Conservation (phyloP, 1,140 invertebrate genomes). For the Whitmania pigra region DNA sequence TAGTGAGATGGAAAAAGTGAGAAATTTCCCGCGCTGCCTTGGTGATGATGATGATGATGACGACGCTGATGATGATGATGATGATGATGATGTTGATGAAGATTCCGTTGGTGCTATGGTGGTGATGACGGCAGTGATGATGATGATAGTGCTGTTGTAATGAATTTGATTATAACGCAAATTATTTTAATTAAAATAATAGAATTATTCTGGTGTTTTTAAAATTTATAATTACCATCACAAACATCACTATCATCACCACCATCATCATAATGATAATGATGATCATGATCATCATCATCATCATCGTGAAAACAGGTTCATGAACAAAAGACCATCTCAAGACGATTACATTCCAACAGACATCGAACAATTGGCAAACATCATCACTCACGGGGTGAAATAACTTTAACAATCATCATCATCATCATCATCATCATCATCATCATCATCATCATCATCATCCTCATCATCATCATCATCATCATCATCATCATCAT, state of each 20-base stretch:
- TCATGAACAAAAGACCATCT: slow-evolving; percentile 54
- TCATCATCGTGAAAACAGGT: slow-evolving; percentile 37
- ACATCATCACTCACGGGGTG: slow-evolving; percentile 74
- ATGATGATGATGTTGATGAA: not conserved
- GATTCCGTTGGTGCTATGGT: too few species aligned
- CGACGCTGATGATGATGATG: not conserved
- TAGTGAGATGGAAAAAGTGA: not conserved
- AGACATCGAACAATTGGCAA: slow-evolving; percentile 73
- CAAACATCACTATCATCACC: slow-evolving; percentile 1
- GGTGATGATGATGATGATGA: slow-evolving; percentile 7
- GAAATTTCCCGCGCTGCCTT: too few species aligned
- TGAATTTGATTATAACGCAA: not conserved
- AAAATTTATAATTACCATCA: too few species aligned
- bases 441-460: not conserved
- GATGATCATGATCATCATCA: slow-evolving; percentile 30
- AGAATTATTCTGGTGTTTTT: too few species aligned
- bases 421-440: slow-evolving; percentile 5
- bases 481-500: slow-evolving; percentile 4
- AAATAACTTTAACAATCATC: slow-evolving; percentile 28
- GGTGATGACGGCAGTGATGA: slow-evolving; percentile 16
- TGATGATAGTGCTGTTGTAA: slow-evolving; percentile 13
- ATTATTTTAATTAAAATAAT: too few species aligned
- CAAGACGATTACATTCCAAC: slow-evolving; percentile 59
- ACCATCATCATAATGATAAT: too few species aligned
- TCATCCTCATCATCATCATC: too few species aligned